These are phyloP conservation scores for Melanostigma gelatinosum DNA, from an alignment of 2,113 vertebrate species.

Conservation along the genomic window DNA sequence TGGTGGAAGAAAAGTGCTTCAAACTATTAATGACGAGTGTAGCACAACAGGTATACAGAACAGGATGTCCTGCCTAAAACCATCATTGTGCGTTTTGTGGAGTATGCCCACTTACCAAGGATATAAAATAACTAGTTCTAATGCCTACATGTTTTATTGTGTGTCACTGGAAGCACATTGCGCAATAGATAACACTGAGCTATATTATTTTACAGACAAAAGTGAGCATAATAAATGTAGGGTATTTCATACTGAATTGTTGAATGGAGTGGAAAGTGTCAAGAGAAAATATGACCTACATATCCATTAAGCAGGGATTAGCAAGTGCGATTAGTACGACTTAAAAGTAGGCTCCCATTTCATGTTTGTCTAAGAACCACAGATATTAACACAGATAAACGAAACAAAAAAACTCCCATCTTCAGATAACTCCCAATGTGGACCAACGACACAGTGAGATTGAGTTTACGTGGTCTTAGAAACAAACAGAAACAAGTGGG, in stretches of 20 bases:
- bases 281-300: constrained; percentile 49
- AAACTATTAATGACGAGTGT: neutral
- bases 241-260: neutral
- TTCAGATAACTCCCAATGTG: neutral
- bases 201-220: neutral
- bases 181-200: neutral
- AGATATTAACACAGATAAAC: constrained; percentile 8
- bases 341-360: neutral
- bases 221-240: neutral
- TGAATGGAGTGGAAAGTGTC: constrained; percentile 1
- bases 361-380: constrained; percentile 10
- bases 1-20: constrained; percentile 82
- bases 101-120: neutral
- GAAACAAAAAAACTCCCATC: neutral
- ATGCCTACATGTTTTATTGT: neutral
- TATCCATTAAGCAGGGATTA: constrained; percentile 49
- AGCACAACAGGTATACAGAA: neutral
- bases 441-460: neutral
- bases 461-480: neutral
- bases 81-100: neutral
- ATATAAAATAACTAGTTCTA: neutral
- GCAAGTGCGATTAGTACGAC: constrained; percentile 42
- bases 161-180: rapidly evolving
- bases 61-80: neutral
- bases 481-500: neutral